Base-by-base conservation (phyloP, 2,888 invertebrate genomes). In the Ceriagrion tenellum region DNA sequence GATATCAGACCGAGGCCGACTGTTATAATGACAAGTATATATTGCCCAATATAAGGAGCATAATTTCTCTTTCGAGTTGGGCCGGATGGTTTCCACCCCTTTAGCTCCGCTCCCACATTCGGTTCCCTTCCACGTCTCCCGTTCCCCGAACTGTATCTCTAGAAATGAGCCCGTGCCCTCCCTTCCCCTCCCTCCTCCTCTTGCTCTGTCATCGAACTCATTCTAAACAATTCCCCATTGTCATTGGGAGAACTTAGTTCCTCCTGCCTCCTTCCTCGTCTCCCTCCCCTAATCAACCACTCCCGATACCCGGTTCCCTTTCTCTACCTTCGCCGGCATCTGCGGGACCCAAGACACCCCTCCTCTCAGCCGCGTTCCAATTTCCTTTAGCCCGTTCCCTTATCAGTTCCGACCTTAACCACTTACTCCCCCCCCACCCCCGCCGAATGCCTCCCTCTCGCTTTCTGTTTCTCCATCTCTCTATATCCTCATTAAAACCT, bases 211-310 rank as follows among this genome's bases (percentile, higher is more conserved):
- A 89, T 89, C 89, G 89, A 89, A 89, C 89, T 89, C 89, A 89
- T 89, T 89, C 26, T 47, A 89, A 89, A 89, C 89, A 89, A 89
- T 89, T 55, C 89, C n/a, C 89, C 89, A 89, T 89, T 89, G 47
- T 89, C 89, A 89, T 89, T 89, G 55, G 89, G 55, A 55, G 89
- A 89, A 88, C 88, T 40, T n/a, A n/a, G n/a, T n/a, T n/a, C n/a
- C n/a, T 69, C 10, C 23, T 26, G 3, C 26, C 26, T 55, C 26
- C 26, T 89, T 26, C 89, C 55, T 8, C 6, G 26, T 88, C 47
- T 88, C 16, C 0, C 13, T 13, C 40, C 88, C 20, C 23, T 6
- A 89, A 89, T 55, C 89, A 55, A 47, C 55, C 23, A n/a, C 89
- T 89, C 89, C n/a, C 55, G n/a, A 81, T 89, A 26, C 89, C 89